Percentiles rank a stretch among this genome's conserved stretches.
phyloP scores from a whole-genome alignment of 2,113 vertebrate genomes.

The Scophthalmus maximus region DNA sequence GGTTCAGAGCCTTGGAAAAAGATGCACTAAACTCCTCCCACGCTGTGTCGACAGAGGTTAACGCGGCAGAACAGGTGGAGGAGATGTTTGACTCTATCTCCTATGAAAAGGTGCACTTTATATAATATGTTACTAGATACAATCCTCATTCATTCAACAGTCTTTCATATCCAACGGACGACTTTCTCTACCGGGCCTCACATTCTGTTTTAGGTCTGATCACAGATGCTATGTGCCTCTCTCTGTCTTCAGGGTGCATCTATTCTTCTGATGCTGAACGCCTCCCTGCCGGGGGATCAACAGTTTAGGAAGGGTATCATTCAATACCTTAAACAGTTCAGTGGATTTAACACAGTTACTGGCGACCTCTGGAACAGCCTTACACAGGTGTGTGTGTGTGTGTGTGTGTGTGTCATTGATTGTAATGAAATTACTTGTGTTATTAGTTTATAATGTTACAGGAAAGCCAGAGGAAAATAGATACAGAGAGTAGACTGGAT shows the following conservation, averaged over 20 bases:
- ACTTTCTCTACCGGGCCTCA: background rate
- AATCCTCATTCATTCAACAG: background rate
- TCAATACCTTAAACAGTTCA: slow-evolving; percentile 87
- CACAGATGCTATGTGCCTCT: slow-evolving; percentile 19
- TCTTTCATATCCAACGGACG: background rate
- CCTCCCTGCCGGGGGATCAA: slow-evolving; percentile 83
- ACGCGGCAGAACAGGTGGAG: slow-evolving; percentile 89
- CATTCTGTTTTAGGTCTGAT: background rate
- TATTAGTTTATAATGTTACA: background rate
- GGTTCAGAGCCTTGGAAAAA: slow-evolving; percentile 89
- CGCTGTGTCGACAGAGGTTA: slow-evolving; percentile 88
- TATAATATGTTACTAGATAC: background rate
- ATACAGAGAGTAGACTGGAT: background rate
- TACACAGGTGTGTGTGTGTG: slow-evolving; percentile 83
- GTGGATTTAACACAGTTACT: slow-evolving; percentile 84
- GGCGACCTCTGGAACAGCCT: slow-evolving; percentile 93
- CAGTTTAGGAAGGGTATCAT: slow-evolving; percentile 88
- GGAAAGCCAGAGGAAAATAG: background rate
- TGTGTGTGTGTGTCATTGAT: background rate
- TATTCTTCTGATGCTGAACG: slow-evolving; percentile 92
- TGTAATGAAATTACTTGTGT: background rate
- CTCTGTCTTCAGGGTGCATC: slow-evolving; percentile 88
- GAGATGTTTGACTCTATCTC: slow-evolving; percentile 97
- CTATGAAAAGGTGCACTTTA: slow-evolving; percentile 90
- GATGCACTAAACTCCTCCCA: slow-evolving; percentile 93